Percentiles rank a stretch among this genome's conserved stretches.
These are phyloP conservation scores for Troides oblongomaculatus DNA, from an alignment of 2,888 invertebrate genomes.

Conservation along the genomic window DNA sequence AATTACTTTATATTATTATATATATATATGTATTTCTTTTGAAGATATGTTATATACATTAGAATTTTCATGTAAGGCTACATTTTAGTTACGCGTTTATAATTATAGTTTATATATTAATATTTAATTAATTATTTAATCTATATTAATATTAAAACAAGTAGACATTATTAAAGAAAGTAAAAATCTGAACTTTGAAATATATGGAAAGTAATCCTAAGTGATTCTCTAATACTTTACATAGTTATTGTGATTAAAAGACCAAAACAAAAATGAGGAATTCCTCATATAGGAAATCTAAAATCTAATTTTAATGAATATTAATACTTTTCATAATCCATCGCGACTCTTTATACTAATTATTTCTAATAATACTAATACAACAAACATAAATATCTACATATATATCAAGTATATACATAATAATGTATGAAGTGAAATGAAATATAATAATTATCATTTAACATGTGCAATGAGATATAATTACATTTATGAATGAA, in stretches of 20 bases:
- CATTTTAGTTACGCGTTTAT: background rate
- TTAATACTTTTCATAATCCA: slow-evolving; percentile 26
- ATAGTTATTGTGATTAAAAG: background rate
- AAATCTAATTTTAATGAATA: slow-evolving; percentile 8
- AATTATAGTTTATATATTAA: background rate
- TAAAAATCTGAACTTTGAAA: background rate
- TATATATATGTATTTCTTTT: background rate
- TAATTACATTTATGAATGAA: background rate
- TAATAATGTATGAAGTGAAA: background rate
- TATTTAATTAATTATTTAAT: background rate
- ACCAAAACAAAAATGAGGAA: background rate
- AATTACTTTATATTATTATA: background rate
- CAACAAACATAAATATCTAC: background rate
- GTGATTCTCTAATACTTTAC: background rate
- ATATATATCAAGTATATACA: background rate
- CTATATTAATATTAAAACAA: background rate
- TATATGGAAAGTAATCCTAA: background rate
- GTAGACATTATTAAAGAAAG: background rate
- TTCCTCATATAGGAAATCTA: slow-evolving; percentile 5
- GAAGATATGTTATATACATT: background rate
- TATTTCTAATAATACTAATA: background rate
- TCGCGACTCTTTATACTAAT: slow-evolving; percentile 24
- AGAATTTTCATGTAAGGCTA: slow-evolving; percentile 3
- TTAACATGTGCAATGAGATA: background rate
- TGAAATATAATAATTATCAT: background rate